Percentiles rank a stretch among this genome's conserved stretches.
Evolutionary conservation across 2,113 vertebrate genomes (phyloP).

Genomic region (Spea bombifrons): DNA sequence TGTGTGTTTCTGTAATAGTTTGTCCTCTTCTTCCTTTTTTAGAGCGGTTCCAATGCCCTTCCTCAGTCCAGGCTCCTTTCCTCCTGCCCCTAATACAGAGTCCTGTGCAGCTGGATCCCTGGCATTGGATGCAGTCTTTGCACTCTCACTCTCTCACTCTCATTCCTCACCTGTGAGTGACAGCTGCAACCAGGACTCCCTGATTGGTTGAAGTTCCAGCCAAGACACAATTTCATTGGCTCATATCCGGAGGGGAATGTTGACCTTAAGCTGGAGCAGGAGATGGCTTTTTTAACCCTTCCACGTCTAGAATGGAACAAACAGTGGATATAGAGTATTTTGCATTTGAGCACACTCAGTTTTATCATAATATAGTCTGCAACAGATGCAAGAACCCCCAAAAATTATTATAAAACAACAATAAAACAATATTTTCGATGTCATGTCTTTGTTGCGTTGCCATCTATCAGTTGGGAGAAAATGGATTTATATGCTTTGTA

Average conservation of each 20-base stretch:
- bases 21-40: slow-evolving; percentile 9
- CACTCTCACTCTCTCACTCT: slow-evolving; percentile 55
- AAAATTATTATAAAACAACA: too few species aligned
- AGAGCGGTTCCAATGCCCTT: slow-evolving; percentile 37
- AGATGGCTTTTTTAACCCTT: slow-evolving; percentile 63
- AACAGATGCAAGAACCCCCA: not conserved
- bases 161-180: slow-evolving; percentile 77
- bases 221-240: slow-evolving; percentile 64
- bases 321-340: not conserved
- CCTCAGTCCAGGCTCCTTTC: slow-evolving; percentile 5
- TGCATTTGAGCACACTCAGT: not conserved
- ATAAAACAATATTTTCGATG: too few species aligned
- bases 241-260: slow-evolving; percentile 56
- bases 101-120: slow-evolving; percentile 44
- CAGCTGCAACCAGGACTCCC: slow-evolving; percentile 58
- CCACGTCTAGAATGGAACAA: slow-evolving; percentile 16
- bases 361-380: not conserved
- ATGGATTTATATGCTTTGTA: too few species aligned
- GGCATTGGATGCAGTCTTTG: slow-evolving; percentile 38
- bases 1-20: slow-evolving; percentile 48
- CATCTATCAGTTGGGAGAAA: too few species aligned
- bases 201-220: slow-evolving; percentile 44
- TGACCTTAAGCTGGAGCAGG: slow-evolving; percentile 42
- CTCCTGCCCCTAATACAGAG: not conserved
- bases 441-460: too few species aligned